Percentiles rank a stretch among this genome's conserved stretches.
Evolutionary conservation across 2,797 vertebrate species (phyloP).

Genomic region (Gallirallus australis): DNA sequence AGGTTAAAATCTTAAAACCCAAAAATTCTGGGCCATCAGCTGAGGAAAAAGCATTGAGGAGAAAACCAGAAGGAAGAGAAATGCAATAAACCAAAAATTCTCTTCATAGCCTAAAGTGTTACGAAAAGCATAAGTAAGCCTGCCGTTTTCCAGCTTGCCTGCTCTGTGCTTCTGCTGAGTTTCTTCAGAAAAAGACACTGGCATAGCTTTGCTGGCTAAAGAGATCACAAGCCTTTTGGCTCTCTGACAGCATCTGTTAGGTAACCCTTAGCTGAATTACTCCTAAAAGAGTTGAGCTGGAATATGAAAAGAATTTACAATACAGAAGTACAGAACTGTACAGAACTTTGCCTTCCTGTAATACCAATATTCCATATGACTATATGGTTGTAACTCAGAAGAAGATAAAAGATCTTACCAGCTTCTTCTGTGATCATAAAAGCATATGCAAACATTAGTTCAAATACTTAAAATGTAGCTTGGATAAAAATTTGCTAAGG

Average conservation of each 20-base stretch:
- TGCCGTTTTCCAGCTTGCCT: background rate
- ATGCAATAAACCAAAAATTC: background rate
- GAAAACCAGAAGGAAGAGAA: background rate
- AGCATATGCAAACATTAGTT: background rate
- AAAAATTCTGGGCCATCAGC: background rate
- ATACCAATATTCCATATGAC: background rate
- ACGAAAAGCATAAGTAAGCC: background rate
- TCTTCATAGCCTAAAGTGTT: background rate
- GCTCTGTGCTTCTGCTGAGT: background rate
- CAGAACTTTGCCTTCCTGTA: background rate
- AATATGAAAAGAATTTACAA: background rate
- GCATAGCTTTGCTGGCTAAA: background rate
- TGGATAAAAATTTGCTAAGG: background rate
- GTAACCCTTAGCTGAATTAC: background rate
- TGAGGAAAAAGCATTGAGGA: background rate
- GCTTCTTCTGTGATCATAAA: background rate
- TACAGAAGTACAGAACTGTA: background rate
- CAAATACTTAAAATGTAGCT: background rate
- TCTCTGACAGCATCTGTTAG: background rate
- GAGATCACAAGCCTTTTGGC: background rate
- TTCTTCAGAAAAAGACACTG: background rate
- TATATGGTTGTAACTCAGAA: background rate
- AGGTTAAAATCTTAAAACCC: background rate
- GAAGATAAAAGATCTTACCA: background rate
- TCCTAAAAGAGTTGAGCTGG: background rate